phyloP scores from a whole-genome alignment of 1,140 invertebrate species.

The Euura lappo region DNA sequence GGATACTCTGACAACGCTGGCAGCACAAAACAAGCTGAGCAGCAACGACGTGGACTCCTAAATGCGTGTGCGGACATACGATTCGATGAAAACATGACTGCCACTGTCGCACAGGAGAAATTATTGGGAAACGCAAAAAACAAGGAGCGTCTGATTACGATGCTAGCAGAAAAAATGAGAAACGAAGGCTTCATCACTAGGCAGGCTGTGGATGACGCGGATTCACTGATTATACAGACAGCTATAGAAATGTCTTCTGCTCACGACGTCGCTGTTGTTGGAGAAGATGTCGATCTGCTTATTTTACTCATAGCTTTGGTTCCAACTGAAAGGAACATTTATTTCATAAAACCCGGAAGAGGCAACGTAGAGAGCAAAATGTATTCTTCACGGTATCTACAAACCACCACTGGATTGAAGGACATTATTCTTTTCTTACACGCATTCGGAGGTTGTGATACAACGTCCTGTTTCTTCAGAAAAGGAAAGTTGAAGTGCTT shows the following conservation, averaged over 20 bases:
- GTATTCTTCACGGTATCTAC: slow-evolving; percentile 9
- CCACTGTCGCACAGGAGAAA: slow-evolving; percentile 17
- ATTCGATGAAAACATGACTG: slow-evolving; percentile 19
- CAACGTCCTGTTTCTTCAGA: too few species aligned
- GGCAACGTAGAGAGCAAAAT: not conserved
- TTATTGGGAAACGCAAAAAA: slow-evolving; percentile 24
- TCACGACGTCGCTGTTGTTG: not conserved
- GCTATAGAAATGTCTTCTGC: not conserved
- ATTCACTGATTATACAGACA: not conserved
- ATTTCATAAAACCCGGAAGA: slow-evolving; percentile 9
- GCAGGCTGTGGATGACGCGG: not conserved
- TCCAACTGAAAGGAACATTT: not conserved
- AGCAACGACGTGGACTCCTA: slow-evolving; percentile 8
- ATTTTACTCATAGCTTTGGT: not conserved
- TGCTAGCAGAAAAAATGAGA: not conserved
- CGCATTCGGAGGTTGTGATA: too few species aligned
- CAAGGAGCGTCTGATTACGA: slow-evolving; percentile 10
- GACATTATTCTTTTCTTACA: too few species aligned
- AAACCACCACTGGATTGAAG: too few species aligned
- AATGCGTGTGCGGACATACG: slow-evolving; percentile 12
- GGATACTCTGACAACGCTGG: slow-evolving; percentile 22
- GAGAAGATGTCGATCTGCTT: not conserved
- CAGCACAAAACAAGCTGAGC: slow-evolving; percentile 21
- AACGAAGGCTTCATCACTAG: not conserved
- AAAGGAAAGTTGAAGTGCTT: too few species aligned